Conservation (phyloP, 2,888 invertebrate genomes). For the Ophioninae sp. region DNA sequence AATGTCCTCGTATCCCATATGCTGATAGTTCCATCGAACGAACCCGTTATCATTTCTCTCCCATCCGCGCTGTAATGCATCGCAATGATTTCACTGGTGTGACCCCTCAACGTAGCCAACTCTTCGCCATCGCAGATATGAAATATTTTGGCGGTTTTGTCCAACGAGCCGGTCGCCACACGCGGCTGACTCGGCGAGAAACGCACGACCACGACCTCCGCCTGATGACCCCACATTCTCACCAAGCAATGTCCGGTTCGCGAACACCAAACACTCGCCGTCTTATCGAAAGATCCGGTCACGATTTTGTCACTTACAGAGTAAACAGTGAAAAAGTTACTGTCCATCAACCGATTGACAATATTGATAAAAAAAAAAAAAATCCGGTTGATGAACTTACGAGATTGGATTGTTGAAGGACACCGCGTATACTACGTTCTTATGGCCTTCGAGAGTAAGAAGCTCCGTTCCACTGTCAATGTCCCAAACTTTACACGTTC, state of each 20-base stretch:
- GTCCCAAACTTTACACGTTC: constrained; percentile 92
- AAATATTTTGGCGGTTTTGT: constrained; percentile 88
- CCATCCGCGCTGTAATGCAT: constrained; percentile 88
- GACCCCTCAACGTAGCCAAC: constrained; percentile 84
- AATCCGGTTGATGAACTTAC: constrained; percentile 80
- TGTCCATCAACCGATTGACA: no score
- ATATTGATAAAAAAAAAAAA: neutral
- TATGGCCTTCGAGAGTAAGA: constrained; percentile 87
- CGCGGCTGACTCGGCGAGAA: constrained; percentile 86
- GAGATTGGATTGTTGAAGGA: constrained; percentile 89
- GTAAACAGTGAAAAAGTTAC: no score
- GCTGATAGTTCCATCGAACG: constrained; percentile 89
- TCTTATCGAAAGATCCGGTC: constrained; percentile 92
- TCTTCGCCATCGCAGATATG: constrained; percentile 86
- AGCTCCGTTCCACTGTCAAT: constrained; percentile 87
- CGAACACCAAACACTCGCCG: constrained; percentile 89
- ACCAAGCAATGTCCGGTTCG: constrained; percentile 85
- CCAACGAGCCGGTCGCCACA: constrained; percentile 90
- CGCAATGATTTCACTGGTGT: constrained; percentile 89
- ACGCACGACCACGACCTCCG: constrained; percentile 87
- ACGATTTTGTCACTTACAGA: constrained; percentile 88
- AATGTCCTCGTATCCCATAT: constrained; percentile 88
- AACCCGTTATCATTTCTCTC: constrained; percentile 88
- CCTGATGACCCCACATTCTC: constrained; percentile 88
- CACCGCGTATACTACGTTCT: constrained; percentile 91